Percentiles rank a stretch among this genome's conserved stretches.
Conservation (phyloP, 2,113 vertebrate genomes). For the Vombatus ursinus region DNA sequence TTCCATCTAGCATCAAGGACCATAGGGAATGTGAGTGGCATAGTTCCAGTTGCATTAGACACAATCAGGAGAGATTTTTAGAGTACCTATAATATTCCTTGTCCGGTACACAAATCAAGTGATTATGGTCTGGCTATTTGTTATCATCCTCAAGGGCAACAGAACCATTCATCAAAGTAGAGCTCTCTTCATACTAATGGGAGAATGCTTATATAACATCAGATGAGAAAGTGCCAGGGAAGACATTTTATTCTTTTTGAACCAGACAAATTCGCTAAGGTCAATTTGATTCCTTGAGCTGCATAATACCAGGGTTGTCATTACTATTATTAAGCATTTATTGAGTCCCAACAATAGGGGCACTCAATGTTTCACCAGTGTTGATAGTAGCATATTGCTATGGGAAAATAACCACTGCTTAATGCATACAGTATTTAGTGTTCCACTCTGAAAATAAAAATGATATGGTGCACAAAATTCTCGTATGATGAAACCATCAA, state of each 20-base stretch:
- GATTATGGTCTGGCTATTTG: constrained; percentile 42
- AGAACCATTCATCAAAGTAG: constrained; percentile 19
- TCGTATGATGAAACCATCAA: neutral
- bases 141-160: constrained; percentile 8
- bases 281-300: constrained; percentile 49
- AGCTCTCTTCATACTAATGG: neutral
- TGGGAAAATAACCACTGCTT: constrained; percentile 29
- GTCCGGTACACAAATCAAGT: neutral
- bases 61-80: constrained; percentile 19
- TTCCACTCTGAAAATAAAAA: neutral
- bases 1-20: neutral
- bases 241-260: constrained; percentile 52
- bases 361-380: neutral
- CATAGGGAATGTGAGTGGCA: constrained; percentile 6
- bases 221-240: constrained; percentile 12
- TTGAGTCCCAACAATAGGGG: neutral
- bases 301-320: neutral
- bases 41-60: constrained; percentile 4
- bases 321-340: constrained; percentile 44
- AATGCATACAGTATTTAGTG: neutral
- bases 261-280: constrained; percentile 33
- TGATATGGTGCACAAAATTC: neutral
- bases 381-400: constrained; percentile 37
- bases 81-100: constrained; percentile 6
- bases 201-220: constrained; percentile 8